Conservation (phyloP, 2,113 vertebrate species). For the Clarias macrocephalus region DNA sequence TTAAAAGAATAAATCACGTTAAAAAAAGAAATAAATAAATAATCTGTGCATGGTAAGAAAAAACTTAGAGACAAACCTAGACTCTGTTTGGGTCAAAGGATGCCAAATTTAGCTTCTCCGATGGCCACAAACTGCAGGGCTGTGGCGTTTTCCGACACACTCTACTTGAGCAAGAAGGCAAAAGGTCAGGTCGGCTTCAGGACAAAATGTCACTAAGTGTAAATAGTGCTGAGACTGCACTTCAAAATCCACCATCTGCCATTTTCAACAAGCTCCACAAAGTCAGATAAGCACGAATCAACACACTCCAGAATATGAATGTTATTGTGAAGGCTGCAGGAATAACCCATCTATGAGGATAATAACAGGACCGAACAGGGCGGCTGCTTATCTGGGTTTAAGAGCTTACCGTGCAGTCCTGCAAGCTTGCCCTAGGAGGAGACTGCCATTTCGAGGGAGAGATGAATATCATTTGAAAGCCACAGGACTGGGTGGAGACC, state of each 20-base stretch:
- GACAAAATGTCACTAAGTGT: background rate
- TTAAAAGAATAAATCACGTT: background rate
- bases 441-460: slow-evolving; percentile 20
- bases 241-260: slow-evolving; percentile 14
- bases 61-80: background rate
- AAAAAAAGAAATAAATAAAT: background rate
- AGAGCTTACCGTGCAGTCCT: slow-evolving; percentile 11
- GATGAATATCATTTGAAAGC: slow-evolving; percentile 41
- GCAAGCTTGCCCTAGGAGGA: background rate
- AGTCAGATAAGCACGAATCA: slow-evolving; percentile 11
- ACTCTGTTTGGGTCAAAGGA: background rate
- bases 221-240: slow-evolving; percentile 23
- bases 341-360: slow-evolving; percentile 1
- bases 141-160: slow-evolving; percentile 19
- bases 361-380: slow-evolving; percentile 2
- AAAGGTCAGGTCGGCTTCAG: slow-evolving; percentile 15
- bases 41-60: background rate
- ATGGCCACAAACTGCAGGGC: slow-evolving; percentile 36
- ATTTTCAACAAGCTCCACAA: slow-evolving; percentile 4
- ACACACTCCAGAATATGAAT: slow-evolving; percentile 13
- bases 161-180: slow-evolving; percentile 2
- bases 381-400: slow-evolving; percentile 29
- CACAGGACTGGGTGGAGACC: slow-evolving; percentile 2
- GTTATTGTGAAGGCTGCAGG: background rate
- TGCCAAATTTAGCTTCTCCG: slow-evolving; percentile 34